Percentiles rank a stretch among this genome's conserved stretches.
Evolutionary conservation across 2,113 vertebrate species (phyloP).

Genomic region (Porphyrio hochstetteri): DNA sequence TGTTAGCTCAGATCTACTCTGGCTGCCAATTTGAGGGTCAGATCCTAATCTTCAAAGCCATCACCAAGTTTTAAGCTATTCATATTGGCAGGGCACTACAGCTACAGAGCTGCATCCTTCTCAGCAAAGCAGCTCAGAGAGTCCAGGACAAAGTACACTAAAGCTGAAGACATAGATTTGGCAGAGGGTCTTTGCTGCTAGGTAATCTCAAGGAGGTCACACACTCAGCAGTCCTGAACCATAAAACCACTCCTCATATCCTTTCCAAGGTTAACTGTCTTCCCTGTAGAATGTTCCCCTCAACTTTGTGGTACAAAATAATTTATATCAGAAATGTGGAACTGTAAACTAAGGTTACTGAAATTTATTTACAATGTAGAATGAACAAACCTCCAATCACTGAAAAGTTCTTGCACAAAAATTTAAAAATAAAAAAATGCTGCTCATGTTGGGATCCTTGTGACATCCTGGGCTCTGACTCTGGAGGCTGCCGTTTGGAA

Average conservation of each 20-base stretch:
- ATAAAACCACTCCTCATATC: not conserved
- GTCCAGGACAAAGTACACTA: not conserved
- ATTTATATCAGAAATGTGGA: not conserved
- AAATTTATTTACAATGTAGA: not conserved
- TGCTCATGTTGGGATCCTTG: not conserved
- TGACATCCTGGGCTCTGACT: not conserved
- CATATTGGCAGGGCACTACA: not conserved
- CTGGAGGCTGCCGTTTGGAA: not conserved
- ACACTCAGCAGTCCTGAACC: not conserved
- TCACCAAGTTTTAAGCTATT: not conserved
- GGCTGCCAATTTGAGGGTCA: not conserved
- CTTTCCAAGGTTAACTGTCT: not conserved
- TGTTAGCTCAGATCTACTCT: not conserved
- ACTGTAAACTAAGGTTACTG: not conserved
- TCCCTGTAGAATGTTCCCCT: not conserved
- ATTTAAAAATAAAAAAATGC: not conserved
- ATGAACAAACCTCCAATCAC: not conserved
- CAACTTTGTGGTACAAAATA: not conserved
- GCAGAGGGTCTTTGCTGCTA: not conserved
- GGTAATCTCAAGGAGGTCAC: not conserved
- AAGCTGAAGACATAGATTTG: not conserved
- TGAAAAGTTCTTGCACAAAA: not conserved
- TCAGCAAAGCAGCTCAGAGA: not conserved
- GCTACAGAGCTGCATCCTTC: not conserved
- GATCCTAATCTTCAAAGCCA: conserved; percentile 17